Conservation (phyloP, 2,797 vertebrate species). For the Etheostoma nigrum region DNA sequence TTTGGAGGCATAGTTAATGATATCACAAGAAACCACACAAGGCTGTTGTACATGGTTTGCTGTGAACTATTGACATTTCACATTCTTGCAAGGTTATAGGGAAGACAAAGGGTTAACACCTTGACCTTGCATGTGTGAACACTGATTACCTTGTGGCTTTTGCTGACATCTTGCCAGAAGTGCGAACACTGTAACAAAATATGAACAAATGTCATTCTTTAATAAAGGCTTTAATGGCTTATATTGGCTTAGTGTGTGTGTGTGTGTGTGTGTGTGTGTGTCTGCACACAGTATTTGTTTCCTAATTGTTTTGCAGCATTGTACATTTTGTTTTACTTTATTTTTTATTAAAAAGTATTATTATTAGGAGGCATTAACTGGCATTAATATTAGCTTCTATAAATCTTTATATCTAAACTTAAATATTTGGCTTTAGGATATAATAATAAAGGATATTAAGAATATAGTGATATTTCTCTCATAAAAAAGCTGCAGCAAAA, state of each 20-base stretch:
- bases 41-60: not conserved
- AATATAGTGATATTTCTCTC: not conserved
- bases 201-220: not conserved
- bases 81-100: not conserved
- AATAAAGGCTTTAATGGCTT: not conserved
- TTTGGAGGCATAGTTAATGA: not conserved
- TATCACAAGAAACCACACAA: not conserved
- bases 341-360: not conserved
- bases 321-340: not conserved
- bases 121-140: not conserved
- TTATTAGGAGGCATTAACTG: not conserved
- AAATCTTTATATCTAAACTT: no score
- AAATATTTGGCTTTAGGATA: no score
- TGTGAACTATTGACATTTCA: not conserved
- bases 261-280: no score
- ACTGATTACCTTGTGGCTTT: conserved; percentile 21
- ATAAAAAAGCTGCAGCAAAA: not conserved
- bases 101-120: not conserved
- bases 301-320: not conserved
- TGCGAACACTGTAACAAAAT: conserved; percentile 37
- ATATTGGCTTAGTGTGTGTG: not conserved
- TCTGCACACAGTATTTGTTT: no score
- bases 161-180: conserved; percentile 40
- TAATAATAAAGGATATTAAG: no score
- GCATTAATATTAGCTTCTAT: not conserved